phyloP scores from a whole-genome alignment of 2,888 invertebrate genomes.

The Drosophila borborema region DNA sequence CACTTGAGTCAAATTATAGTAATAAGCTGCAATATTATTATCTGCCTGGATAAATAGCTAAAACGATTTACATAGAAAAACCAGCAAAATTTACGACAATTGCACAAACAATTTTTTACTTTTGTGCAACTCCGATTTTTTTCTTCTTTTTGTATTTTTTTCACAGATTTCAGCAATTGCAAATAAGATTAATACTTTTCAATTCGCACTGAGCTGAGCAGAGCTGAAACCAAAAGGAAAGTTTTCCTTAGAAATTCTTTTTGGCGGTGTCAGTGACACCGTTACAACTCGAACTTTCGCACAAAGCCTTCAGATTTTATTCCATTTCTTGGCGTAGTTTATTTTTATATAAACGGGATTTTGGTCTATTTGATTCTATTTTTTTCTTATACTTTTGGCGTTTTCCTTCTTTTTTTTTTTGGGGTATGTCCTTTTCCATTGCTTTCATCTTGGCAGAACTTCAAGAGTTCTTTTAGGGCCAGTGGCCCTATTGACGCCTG shows the following conservation, averaged over 20 bases:
- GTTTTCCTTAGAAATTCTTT: conserved; percentile 30
- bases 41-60: conserved; percentile 16
- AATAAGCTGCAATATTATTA: conserved; percentile 14
- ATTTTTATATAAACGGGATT: conserved; percentile 6
- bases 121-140: conserved; percentile 1
- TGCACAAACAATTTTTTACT: conserved; percentile 21
- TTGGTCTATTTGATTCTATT: not conserved
- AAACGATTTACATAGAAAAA: conserved; percentile 31
- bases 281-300: conserved; percentile 34
- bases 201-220: conserved; percentile 24
- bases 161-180: conserved; percentile 40
- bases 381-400: not conserved
- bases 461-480: conserved; percentile 46
- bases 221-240: conserved; percentile 27
- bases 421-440: conserved; percentile 1
- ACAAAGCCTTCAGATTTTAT: conserved; percentile 26
- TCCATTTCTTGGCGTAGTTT: conserved; percentile 21
- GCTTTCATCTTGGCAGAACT: conserved; percentile 45
- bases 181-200: conserved; percentile 58
- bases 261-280: conserved; percentile 47
- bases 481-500: conserved; percentile 59
- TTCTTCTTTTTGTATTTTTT: not conserved
- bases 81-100: conserved; percentile 25
- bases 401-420: not conserved
- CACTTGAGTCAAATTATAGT: not conserved